Evolutionary conservation across 2,888 invertebrate genomes (phyloP), one percentile per base, ranked within the genome.

Genomic region (Lithophane semibrunnea): DNA sequence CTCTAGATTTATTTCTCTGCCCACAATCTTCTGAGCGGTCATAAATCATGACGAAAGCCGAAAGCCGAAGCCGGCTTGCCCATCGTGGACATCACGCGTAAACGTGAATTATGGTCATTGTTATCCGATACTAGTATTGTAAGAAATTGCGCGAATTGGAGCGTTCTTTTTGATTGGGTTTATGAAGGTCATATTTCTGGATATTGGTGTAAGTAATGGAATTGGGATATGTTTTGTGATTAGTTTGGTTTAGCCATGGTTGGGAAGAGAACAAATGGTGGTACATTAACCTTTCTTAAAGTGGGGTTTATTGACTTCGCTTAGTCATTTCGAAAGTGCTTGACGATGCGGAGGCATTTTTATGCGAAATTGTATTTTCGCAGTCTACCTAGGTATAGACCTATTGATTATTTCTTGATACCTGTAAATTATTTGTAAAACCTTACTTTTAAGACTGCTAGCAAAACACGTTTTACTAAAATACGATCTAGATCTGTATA

Each of bases 91-190:
- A 92, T 84, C 83, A 90, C 88, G 90, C 90, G 90, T 91, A 91
- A 92, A 92, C 90, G 90, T 94, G 93, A 94, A 89, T 94, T 94
- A 94, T 92, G 87, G 90, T 92, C 92, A 92, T 92, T 92, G 94
- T 91, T 92, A 92, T 91, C 91, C 90, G 91, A 94, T 94, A 92
- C 88, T 87, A n/a, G 78, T 73, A 74, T 75, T 83, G 77, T 76
- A 80, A 86, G 88, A 80, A 74, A 85, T 88, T 83, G 85, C 69
- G 75, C 58, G 75, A 75, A 84, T 75, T 83, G 71, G 52, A 60
- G 42, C 54, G 79, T 80, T 76, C 75, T 78, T 82, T 83, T 72
- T 83, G 87, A 86, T 88, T 88, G 77, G 75, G 65, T 84, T 58
- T 66, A 70, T 77, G 73, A 79, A 73, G 70, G 79, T 63, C 63